phyloP scores from a whole-genome alignment of 2,113 vertebrate species.

The Ciconia maguari region DNA sequence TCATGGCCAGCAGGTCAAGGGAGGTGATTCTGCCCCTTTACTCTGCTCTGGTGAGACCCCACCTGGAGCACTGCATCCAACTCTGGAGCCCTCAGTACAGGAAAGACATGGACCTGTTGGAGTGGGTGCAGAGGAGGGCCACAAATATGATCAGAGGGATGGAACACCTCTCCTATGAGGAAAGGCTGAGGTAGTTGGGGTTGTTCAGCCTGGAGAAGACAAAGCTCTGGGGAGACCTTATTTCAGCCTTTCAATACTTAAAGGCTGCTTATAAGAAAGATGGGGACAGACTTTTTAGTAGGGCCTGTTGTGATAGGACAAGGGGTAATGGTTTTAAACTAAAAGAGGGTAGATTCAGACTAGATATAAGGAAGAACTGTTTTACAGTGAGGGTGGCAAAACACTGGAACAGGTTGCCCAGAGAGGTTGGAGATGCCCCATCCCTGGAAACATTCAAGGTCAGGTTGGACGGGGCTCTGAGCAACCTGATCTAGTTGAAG shows the following conservation, averaged over 20 bases:
- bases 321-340: neutral
- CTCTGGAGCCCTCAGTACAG: too few species aligned
- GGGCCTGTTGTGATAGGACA: fast-evolving
- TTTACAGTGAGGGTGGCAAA: neutral
- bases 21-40: too few species aligned
- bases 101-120: too few species aligned
- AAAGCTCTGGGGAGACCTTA: neutral
- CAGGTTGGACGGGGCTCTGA: neutral
- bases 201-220: neutral
- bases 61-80: too few species aligned
- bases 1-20: too few species aligned
- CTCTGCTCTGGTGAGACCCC: too few species aligned
- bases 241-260: neutral
- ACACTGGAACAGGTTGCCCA: neutral
- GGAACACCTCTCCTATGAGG: neutral
- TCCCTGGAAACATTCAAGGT: neutral
- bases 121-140: neutral
- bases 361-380: neutral
- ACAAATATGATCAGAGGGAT: neutral
- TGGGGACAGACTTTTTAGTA: neutral
- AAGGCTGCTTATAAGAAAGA: neutral
- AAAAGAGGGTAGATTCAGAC: neutral
- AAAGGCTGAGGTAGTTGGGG: neutral
- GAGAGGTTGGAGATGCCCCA: neutral
- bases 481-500: neutral